Evolutionary conservation across 1,140 invertebrate genomes (phyloP).

Genomic region (Formica selysi): DNA sequence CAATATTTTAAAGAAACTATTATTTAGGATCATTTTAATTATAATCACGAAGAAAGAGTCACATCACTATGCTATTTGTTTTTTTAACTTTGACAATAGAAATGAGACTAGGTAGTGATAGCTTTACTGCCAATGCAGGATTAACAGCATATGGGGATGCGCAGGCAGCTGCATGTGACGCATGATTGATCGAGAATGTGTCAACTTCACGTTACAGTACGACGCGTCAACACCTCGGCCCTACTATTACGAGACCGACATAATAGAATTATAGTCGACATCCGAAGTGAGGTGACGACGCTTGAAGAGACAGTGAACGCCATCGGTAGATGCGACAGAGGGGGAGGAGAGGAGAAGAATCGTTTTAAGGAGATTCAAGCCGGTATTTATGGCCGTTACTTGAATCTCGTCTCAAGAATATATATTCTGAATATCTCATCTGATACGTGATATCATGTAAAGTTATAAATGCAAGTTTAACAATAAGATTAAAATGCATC

Average conservation of each 20-base stretch:
- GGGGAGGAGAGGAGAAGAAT: neutral
- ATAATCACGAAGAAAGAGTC: neutral
- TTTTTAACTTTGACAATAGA: conserved; percentile 26
- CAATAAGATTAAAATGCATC: neutral
- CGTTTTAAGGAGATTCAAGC: conserved; percentile 22
- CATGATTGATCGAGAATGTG: conserved; percentile 82
- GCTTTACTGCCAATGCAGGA: conserved; percentile 54
- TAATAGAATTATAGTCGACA: conserved; percentile 75
- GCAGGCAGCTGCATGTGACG: conserved; percentile 77
- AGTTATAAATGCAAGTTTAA: neutral
- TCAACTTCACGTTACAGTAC: conserved; percentile 81
- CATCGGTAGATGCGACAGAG: conserved; percentile 4
- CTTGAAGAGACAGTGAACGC: conserved; percentile 11
- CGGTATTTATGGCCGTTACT: neutral
- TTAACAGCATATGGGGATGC: conserved; percentile 71
- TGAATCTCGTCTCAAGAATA: neutral
- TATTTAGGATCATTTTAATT: conserved; percentile 13
- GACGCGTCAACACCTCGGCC: conserved; percentile 73
- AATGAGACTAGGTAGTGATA: conserved; percentile 51
- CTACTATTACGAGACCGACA: conserved; percentile 67
- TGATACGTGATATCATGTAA: neutral
- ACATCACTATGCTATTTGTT: neutral
- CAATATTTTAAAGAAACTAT: neutral
- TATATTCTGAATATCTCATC: neutral
- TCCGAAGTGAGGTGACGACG: conserved; percentile 18